A percentile compares a stretch with the other conserved stretches of the same genome.
These are phyloP conservation scores for Phyllostomus hastatus DNA, from an alignment of 2,113 vertebrate species.

Conservation along the genomic window DNA sequence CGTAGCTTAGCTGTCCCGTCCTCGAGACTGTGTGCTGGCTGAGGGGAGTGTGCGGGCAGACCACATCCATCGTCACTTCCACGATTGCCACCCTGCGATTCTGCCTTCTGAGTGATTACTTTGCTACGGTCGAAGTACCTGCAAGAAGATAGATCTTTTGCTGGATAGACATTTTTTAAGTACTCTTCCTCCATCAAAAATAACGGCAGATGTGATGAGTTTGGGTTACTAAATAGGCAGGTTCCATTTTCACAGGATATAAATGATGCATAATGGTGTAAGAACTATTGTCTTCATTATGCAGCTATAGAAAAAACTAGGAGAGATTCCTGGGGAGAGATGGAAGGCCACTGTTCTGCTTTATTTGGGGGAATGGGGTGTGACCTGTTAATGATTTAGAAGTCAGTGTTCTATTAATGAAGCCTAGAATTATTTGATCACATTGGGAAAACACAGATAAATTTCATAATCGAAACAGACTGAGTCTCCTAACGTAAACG, in stretches of 20 bases:
- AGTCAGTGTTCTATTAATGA: background rate
- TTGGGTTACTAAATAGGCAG: background rate
- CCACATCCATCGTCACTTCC: slow-evolving; percentile 24
- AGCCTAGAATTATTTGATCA: background rate
- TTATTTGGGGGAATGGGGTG: background rate
- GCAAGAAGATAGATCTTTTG: slow-evolving; percentile 30
- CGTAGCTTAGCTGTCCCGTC: background rate
- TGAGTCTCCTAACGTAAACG: background rate
- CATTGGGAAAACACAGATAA: background rate
- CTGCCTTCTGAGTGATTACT: slow-evolving; percentile 22
- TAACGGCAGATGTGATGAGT: background rate
- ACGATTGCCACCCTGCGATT: background rate
- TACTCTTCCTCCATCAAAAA: background rate
- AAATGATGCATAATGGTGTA: background rate
- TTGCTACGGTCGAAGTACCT: background rate
- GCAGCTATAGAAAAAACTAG: background rate
- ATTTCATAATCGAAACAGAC: background rate
- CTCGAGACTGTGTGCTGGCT: rapidly evolving
- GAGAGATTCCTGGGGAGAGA: background rate
- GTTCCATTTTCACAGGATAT: slow-evolving; percentile 17
- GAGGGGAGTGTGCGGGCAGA: background rate
- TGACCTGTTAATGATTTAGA: background rate
- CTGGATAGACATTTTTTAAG: background rate
- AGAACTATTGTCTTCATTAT: slow-evolving; percentile 15
- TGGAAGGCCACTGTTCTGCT: background rate